A percentile compares a stretch with the other conserved stretches of the same genome.
Evolutionary conservation across 2,113 vertebrate species (phyloP).

Genomic region (Delphinus delphis): DNA sequence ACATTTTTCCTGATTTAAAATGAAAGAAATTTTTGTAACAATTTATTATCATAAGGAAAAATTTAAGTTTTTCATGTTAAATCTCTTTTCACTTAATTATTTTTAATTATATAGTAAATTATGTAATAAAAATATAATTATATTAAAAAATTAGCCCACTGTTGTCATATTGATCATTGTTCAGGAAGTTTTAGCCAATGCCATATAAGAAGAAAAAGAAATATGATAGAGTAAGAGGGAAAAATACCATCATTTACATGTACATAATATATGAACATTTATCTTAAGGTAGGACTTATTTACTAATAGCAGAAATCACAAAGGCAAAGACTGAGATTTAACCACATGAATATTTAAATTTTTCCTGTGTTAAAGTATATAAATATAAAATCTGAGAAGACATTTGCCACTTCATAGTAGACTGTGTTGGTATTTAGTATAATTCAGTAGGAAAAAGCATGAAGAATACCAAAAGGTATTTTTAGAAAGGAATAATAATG

Average conservation of each 20-base stretch:
- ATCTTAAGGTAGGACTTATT: not conserved
- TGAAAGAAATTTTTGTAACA: not conserved
- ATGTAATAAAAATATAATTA: not conserved
- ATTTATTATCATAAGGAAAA: constrained; percentile 7
- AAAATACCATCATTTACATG: not conserved
- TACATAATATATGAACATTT: not conserved
- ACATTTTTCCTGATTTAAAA: not conserved
- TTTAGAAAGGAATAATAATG: not conserved
- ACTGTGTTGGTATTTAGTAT: not conserved
- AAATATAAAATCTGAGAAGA: constrained; percentile 11
- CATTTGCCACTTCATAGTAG: not conserved
- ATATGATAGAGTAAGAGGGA: not conserved
- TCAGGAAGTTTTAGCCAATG: not conserved
- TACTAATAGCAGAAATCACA: not conserved
- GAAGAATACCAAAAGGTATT: not conserved
- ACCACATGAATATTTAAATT: not conserved
- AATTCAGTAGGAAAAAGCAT: not conserved
- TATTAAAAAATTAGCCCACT: not conserved
- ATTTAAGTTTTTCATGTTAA: not conserved
- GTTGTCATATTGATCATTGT: not conserved
- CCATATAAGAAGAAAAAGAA: not conserved
- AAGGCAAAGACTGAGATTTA: not conserved
- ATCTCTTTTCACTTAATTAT: not conserved
- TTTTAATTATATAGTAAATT: no score
- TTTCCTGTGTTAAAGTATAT: constrained; percentile 22